phyloP scores from a whole-genome alignment of 2,113 vertebrate genomes.

The Corythornis cristatus region DNA sequence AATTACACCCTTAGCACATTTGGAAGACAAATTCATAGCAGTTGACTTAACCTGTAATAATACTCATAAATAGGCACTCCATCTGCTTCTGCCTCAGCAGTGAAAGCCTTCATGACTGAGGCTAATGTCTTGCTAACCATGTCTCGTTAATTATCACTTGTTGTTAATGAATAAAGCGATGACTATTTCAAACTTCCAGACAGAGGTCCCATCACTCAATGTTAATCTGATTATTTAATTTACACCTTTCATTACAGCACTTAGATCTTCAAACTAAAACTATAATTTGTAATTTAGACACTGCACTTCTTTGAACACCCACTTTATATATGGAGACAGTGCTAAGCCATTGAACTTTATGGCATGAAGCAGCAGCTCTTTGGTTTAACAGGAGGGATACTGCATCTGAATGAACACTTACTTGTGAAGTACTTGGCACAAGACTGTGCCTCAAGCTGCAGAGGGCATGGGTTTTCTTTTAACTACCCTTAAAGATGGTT shows the following conservation, averaged over 20 bases:
- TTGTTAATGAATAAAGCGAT: slow-evolving; percentile 73
- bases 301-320: neutral
- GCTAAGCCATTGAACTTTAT: neutral
- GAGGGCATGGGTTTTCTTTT: neutral
- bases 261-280: slow-evolving; percentile 70
- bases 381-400: neutral
- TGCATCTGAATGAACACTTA: neutral
- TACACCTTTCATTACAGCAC: slow-evolving; percentile 71
- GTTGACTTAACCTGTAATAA: slow-evolving; percentile 74
- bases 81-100: slow-evolving; percentile 76
- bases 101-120: slow-evolving; percentile 65
- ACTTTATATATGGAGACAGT: slow-evolving; percentile 3
- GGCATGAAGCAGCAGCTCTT: neutral
- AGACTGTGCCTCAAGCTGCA: neutral
- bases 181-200: slow-evolving; percentile 75
- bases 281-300: slow-evolving; percentile 70
- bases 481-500: neutral
- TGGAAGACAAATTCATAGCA: slow-evolving; percentile 69
- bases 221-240: slow-evolving; percentile 79
- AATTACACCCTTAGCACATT: slow-evolving; percentile 75
- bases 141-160: slow-evolving; percentile 78
- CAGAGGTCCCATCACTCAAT: slow-evolving; percentile 74
- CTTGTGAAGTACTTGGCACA: neutral
- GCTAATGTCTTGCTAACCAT: slow-evolving; percentile 65
- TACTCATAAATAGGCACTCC: slow-evolving; percentile 69